Evolutionary conservation across 2,888 invertebrate species (phyloP), one percentile per base, ranked within the genome.

Genomic region (Nymphalis polychloros): DNA sequence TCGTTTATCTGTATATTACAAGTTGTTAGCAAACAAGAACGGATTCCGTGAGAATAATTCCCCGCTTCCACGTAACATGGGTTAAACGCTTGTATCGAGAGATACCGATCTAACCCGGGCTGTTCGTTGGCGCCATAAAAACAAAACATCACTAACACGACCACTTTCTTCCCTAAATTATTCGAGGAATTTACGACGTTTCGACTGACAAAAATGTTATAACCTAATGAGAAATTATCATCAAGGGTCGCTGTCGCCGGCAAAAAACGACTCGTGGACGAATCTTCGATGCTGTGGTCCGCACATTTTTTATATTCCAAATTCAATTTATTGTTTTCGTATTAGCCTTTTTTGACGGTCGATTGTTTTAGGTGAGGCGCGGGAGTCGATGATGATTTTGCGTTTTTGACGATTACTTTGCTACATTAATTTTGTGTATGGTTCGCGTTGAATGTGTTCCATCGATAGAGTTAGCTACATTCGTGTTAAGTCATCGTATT

Each of bases 201-300:
- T 87, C 89, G 79, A 86, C 88, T 85, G 85, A 90, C 89, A 88
- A 88, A 89, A 91, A 90, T 89, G 88, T 88, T 90, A 90, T 90
- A 90, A 88, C 87, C 89, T 91, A 92, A 92, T 92, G 91, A 92
- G 92, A 91, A 92, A 92, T 92, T 91, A 92, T 90, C 90, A 92
- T 91, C 89, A 89, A 84, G 79, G 83, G 82, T 84, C 83, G 85
- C 84, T 41, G 57, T 82, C 79, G 76, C 79, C 78, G 79, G 88
- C 89, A 90, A 90, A 91, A 91, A 91, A 88, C 81, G 79, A 84
- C 84, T 86, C 87, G 81, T 84, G 83, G 79, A 79, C 77, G 79
- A 79, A 79, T 79, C 78, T 79, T 71, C 70, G 82, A 78, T 80
- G 84, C 82, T 79, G 78, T 79, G 79, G 79, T 82, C 81, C 81